Evolutionary conservation across 2,113 vertebrate genomes (phyloP), one percentile per base, ranked within the genome.

Genomic region (Etheostoma spectabile): DNA sequence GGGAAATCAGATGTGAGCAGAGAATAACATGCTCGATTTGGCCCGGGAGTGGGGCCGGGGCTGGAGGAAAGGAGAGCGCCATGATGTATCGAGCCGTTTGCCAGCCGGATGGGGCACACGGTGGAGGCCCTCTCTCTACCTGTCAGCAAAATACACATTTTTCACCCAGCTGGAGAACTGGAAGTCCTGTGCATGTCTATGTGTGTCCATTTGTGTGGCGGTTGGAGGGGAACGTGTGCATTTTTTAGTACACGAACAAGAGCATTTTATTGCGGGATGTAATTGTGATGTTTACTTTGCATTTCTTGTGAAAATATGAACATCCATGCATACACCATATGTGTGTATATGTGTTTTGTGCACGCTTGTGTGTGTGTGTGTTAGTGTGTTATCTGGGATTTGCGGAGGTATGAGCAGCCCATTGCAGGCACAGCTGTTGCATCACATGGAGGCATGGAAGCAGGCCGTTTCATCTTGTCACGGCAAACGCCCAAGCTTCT

Each of bases 21-120:
- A 97, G 96, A 96, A 97, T 96, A 96, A 96, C 96, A 97, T 95
- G 95, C 96, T 96, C 94, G 80, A 94, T 97, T 96, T 97, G 96
- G 95, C 94, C 95, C 95, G 94, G 91, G 94, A 93, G 83, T 80
- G 89, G 74, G 90, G 79, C 74, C 59, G 74, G 76, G 83, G 77
- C 79, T 68, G 80, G 65, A 88, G 87, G 80, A 89, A 82, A 85
- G 86, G 70, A 73, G 89, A 87, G 80, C 95, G 92, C 93, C 94
- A 92, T 96, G 95, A 97, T 97, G 94, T 95, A 97, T 96, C 89
- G 94, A 95, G 95, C 94, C 93, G 94, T 96, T 97, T 96, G 94
- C 95, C 89, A 95, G 95, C 93, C 93, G 93, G 87, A 94, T 94
- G 94, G 91, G 86, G 94, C 95, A 74, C 88, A 82, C 92, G 91